Base-by-base conservation (phyloP, 2,888 invertebrate genomes). In the Liodrosophila aerea region DNA sequence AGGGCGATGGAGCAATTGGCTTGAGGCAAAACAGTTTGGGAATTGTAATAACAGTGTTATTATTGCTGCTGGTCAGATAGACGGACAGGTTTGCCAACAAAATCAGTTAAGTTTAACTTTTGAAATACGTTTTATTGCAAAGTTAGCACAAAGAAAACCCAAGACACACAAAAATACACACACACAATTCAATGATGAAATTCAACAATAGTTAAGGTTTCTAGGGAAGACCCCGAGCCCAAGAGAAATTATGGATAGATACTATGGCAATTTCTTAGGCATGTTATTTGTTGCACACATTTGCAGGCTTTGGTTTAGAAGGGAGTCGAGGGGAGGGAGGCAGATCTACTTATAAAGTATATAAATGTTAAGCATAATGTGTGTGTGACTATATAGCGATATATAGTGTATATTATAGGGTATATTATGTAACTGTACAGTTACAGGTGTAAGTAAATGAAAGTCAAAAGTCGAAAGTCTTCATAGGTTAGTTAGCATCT, bases 41-140 rank as follows among this genome's bases (percentile, higher is more conserved):
- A 2, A 36, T 80, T 22, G 13, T 86, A 7, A 7, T 72, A 41
- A 34, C 71, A 9, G 51, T 74, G 22, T 49, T 75, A 40, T 44
- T 83, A 4, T 11, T 73, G 7, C 50, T 76, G 57, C 62, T 83
- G 61, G 70, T 57, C 67, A 88, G 87, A 82, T 87, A 88, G 83
- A 85, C 76, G 57, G 34, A 54, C 45, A 43, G 37, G 30, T 1
- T 39, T 15, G 36, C 9, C 11, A 37, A 34, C 11, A n/a, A 16
- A 16, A 44, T 16, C 51, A 71, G 65, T 71, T 65, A 70, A 67
- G 85, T 74, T 69, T 61, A 40, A 22, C 22, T 50, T 46, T 64
- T 60, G 13, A 51, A 70, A 29, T 45, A 57, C 46, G 56, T 66
- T 64, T 73, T 22, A 57, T 46, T 59, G 63, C 57, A 60, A 45